These are phyloP conservation scores for Ascidia mentula DNA, from an alignment of 23 tunicate species.

Conservation along the genomic window DNA sequence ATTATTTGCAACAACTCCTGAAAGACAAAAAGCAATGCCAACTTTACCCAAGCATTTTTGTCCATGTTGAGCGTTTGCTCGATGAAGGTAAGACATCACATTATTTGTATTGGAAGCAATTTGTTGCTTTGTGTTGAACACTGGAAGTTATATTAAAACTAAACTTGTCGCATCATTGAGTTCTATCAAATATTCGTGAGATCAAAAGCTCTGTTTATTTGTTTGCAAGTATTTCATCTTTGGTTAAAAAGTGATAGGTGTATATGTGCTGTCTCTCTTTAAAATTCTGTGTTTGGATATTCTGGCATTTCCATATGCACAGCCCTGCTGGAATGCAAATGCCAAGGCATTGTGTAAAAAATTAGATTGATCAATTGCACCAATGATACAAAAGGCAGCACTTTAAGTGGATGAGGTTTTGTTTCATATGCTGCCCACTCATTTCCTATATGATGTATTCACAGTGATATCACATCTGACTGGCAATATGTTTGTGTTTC, in stretches of 20 bases:
- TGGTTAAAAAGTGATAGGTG: too few species aligned
- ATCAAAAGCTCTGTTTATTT: too few species aligned
- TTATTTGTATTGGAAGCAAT: too few species aligned
- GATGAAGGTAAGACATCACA: constrained; percentile 99
- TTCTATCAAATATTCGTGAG: too few species aligned
- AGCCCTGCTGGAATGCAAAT: constrained; percentile 1
- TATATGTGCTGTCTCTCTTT: too few species aligned
- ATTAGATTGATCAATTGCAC: background rate
- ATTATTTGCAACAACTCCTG: constrained; percentile 92
- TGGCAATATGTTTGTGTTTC: too few species aligned
- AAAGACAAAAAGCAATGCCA: constrained; percentile 95
- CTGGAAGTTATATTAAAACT: too few species aligned
- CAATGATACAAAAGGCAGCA: background rate
- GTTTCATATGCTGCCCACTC: constrained; percentile 4
- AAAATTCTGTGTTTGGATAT: too few species aligned
- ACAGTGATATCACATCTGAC: background rate
- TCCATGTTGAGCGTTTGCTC: constrained; percentile 88
- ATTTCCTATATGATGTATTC: constrained; percentile 14
- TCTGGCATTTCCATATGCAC: background rate
- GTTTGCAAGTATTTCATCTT: too few species aligned
- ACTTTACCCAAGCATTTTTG: constrained; percentile 73
- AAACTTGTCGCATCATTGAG: too few species aligned
- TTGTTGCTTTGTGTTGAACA: too few species aligned
- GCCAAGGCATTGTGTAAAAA: background rate
- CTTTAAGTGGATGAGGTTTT: background rate